phyloP scores from a whole-genome alignment of 2,888 invertebrate genomes.

The Eristalis tenax region DNA sequence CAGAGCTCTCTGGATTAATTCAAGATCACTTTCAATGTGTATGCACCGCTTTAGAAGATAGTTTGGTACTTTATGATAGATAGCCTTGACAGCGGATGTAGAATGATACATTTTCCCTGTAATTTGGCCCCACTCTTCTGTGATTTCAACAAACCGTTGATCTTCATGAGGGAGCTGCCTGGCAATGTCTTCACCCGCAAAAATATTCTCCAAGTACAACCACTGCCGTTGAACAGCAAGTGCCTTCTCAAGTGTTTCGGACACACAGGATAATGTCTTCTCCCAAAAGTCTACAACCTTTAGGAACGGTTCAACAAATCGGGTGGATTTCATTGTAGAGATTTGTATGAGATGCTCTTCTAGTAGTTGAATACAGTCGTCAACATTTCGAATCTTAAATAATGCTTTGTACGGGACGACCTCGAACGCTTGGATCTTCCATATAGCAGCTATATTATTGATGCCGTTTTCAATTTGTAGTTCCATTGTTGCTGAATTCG shows the following conservation, averaged over 20 bases:
- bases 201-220: slow-evolving; percentile 94
- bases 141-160: slow-evolving; percentile 87
- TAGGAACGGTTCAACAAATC: slow-evolving; percentile 92
- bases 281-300: slow-evolving; percentile 94
- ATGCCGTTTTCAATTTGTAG: slow-evolving; percentile 91
- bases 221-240: slow-evolving; percentile 92
- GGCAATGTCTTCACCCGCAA: slow-evolving; percentile 92
- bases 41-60: slow-evolving; percentile 86
- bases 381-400: slow-evolving; percentile 88
- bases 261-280: slow-evolving; percentile 89
- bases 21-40: slow-evolving; percentile 88
- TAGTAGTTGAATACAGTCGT: slow-evolving; percentile 88
- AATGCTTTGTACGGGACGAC: slow-evolving; percentile 87
- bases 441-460: slow-evolving; percentile 86
- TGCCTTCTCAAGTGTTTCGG: slow-evolving; percentile 90
- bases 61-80: slow-evolving; percentile 84
- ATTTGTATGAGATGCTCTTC: slow-evolving; percentile 93
- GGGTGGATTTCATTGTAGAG: slow-evolving; percentile 93
- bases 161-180: slow-evolving; percentile 91
- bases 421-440: slow-evolving; percentile 88
- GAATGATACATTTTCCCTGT: slow-evolving; percentile 81
- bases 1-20: slow-evolving; percentile 90
- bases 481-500: slow-evolving; percentile 94
- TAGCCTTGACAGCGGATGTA: slow-evolving; percentile 84
- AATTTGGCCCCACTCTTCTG: slow-evolving; percentile 87